phyloP scores from a whole-genome alignment of 2,888 invertebrate genomes.

The Oscheius sp. region DNA sequence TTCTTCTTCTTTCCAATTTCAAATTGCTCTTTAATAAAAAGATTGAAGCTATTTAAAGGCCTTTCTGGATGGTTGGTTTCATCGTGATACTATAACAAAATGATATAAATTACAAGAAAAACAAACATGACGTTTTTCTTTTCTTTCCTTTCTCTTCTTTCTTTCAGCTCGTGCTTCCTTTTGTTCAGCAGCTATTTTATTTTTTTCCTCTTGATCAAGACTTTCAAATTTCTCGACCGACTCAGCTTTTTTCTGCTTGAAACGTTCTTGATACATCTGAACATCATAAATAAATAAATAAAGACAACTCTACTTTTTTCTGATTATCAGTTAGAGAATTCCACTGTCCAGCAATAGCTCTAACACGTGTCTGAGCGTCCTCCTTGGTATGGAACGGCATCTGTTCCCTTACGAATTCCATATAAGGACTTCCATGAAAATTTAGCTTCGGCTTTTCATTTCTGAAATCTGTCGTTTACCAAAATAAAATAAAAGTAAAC shows the following conservation, averaged over 20 bases:
- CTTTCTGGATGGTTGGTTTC: conserved; percentile 31
- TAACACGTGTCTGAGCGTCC: background rate
- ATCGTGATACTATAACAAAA: conserved; percentile 27
- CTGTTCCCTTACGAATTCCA: conserved; percentile 10
- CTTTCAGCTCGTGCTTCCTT: conserved; percentile 2
- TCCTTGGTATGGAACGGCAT: background rate
- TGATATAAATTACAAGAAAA: background rate
- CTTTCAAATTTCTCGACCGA: conserved; percentile 16
- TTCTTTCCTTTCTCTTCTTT: conserved; percentile 9
- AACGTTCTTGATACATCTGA: no score
- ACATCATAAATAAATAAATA: background rate
- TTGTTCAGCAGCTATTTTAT: background rate
- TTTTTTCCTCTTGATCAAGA: conserved; percentile 1
- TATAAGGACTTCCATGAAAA: conserved; percentile 11
- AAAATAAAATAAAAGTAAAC: background rate
- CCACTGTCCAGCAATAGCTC: conserved; percentile 1
- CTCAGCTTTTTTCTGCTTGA: no score
- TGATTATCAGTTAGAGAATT: conserved; percentile 2
- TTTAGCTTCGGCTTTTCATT: background rate
- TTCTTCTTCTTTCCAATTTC: conserved; percentile 14
- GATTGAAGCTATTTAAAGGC: conserved; percentile 20
- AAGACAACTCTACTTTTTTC: background rate
- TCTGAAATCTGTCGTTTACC: background rate
- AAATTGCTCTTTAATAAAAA: conserved; percentile 36
- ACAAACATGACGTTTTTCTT: conserved; percentile 16